Evolutionary conservation across 2,888 invertebrate species (phyloP), one percentile per base, ranked within the genome.

Genomic region (Diogma glabrata): DNA sequence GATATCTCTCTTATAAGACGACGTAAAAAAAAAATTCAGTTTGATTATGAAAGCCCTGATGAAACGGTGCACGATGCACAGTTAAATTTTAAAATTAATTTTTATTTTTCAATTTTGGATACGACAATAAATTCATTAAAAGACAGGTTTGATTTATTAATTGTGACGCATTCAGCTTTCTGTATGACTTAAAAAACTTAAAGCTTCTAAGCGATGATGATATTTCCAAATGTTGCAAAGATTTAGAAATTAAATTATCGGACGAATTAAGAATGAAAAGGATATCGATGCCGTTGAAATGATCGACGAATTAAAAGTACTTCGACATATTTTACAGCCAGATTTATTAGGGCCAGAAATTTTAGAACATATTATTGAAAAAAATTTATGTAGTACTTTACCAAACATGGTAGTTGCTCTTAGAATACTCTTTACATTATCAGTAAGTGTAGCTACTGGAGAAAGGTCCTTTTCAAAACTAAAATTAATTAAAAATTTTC

Each of bases 11-110:
- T n/a, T 47, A 47, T 47, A 22, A 10, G 26, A 12, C 26, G 14
- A 22, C 17, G 26, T 12, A 26, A 26, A 36, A 36, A 2, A 26
- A 12, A 23, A 26, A 47, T 10, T 9, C 24, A 26, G 14, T 47
- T 47, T 47, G 47, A 47, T 14, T 47, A 17, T 47, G 47, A 47
- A 26, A 28, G 28, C n/a, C n/a, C n/a, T n/a, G n/a, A n/a, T n/a
- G n/a, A n/a, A n/a, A n/a, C n/a, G n/a, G n/a, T n/a, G n/a, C n/a
- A n/a, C n/a, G n/a, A n/a, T n/a, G n/a, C n/a, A n/a, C n/a, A n/a
- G n/a, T n/a, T n/a, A n/a, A n/a, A n/a, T n/a, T n/a, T n/a, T n/a
- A 33, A 33, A 33, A 33, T 33, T 33, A 33, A 33, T 33, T 33
- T 9, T 33, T 6, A 33, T 33, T 33, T 33, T 33, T 9, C 33